phyloP scores from a whole-genome alignment of 2,888 invertebrate species.

The Morpho helenor region DNA sequence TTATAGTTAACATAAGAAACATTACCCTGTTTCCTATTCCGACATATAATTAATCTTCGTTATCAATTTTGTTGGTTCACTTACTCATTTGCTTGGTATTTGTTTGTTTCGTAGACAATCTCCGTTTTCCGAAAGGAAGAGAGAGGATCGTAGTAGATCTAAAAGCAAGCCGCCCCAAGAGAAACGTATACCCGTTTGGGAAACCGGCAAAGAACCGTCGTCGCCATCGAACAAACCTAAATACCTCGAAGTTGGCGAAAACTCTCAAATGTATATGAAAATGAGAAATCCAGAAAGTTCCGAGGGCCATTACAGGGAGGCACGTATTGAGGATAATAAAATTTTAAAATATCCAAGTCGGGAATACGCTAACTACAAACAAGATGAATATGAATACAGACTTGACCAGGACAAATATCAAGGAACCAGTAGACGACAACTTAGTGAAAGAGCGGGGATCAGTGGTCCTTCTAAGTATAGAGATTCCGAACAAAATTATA shows the following conservation, averaged over 20 bases:
- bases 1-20: no score
- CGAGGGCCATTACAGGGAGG: constrained; percentile 11
- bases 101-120: constrained; percentile 45
- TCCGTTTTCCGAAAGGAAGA: constrained; percentile 41
- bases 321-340: constrained; percentile 36
- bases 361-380: constrained; percentile 22
- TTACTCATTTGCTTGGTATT: no score
- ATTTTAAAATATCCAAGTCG: constrained; percentile 39
- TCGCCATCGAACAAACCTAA: constrained; percentile 32
- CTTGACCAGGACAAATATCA: constrained; percentile 38
- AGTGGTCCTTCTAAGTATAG: constrained; percentile 34
- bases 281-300: constrained; percentile 13
- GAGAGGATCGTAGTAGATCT: constrained; percentile 43
- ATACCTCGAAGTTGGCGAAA: constrained; percentile 34
- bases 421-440: constrained; percentile 31
- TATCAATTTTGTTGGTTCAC: no score
- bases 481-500: constrained; percentile 31
- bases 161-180: constrained; percentile 49
- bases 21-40: no score
- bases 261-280: constrained; percentile 28
- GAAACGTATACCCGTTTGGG: constrained; percentile 53
- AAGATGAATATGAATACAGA: constrained; percentile 30
- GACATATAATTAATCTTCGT: no score
- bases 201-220: constrained; percentile 36
- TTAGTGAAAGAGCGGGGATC: constrained; percentile 40